A percentile compares a stretch with the other conserved stretches of the same genome.
These are phyloP conservation scores for Xylota sylvarum DNA, from an alignment of 2,888 invertebrate species.

Conservation along the genomic window DNA sequence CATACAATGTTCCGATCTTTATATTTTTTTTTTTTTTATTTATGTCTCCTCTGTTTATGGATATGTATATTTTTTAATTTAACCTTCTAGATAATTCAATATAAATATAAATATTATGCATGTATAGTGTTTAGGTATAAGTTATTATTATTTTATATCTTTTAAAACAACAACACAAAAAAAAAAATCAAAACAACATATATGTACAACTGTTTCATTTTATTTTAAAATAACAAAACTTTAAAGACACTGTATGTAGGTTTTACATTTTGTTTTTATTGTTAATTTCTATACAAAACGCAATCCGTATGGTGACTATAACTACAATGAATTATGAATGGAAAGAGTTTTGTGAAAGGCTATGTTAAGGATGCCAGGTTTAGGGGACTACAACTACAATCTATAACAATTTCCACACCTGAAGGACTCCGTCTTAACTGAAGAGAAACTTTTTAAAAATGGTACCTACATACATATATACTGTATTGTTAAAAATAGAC, in stretches of 20 bases:
- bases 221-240: conserved; percentile 40
- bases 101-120: conserved; percentile 29
- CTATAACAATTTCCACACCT: too few species aligned
- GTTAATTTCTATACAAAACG: not conserved
- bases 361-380: too few species aligned
- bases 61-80: conserved; percentile 25
- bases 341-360: too few species aligned
- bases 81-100: conserved; percentile 6
- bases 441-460: too few species aligned
- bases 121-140: conserved; percentile 41
- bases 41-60: conserved; percentile 21
- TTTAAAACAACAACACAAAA: not conserved
- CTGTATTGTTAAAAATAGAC: too few species aligned
- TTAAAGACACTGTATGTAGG: conserved; percentile 10
- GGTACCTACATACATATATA: too few species aligned
- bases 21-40: conserved; percentile 28
- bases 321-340: too few species aligned
- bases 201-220: conserved; percentile 47
- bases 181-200: not conserved
- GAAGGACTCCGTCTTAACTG: too few species aligned
- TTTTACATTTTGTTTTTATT: not conserved
- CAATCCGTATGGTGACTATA: not conserved
- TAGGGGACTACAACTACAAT: too few species aligned
- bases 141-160: conserved; percentile 42
- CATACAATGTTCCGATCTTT: conserved; percentile 19